These are phyloP conservation scores for Enteromius viviparus DNA, from an alignment of 2,797 vertebrate species.

Conservation along the genomic window DNA sequence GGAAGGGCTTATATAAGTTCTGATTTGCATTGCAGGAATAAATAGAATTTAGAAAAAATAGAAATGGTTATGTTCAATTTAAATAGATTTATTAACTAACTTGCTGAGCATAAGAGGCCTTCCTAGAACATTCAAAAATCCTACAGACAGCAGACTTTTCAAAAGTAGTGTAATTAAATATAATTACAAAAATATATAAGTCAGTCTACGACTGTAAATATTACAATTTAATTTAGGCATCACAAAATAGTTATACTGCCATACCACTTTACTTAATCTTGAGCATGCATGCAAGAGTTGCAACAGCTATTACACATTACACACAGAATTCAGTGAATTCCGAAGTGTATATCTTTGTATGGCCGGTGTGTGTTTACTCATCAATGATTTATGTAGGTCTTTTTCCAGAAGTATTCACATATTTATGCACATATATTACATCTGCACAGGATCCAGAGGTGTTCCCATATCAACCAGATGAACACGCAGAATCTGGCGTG, in stretches of 20 bases:
- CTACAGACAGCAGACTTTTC: not conserved
- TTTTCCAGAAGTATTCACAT: constrained; percentile 1
- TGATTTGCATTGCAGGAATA: not conserved
- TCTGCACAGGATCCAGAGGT: constrained; percentile 86
- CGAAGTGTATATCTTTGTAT: constrained; percentile 6
- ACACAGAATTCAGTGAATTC: constrained; percentile 13
- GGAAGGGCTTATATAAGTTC: not conserved
- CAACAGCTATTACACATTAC: not conserved
- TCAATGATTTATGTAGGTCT: constrained; percentile 35
- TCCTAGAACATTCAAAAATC: not conserved
- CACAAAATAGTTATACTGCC: not conserved
- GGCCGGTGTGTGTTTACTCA: constrained; percentile 22
- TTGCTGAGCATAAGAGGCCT: not conserved
- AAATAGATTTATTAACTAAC: not conserved
- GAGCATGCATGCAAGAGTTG: not conserved
- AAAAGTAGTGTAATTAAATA: not conserved
- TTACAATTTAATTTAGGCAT: not conserved
- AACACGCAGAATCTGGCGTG: constrained; percentile 82
- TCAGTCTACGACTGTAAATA: not conserved
- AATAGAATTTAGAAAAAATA: not conserved
- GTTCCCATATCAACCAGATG: constrained; percentile 93
- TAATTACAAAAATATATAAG: not conserved
- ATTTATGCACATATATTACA: constrained; percentile 30
- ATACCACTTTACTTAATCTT: not conserved
- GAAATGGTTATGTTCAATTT: not conserved